phyloP scores from a whole-genome alignment of 2,888 invertebrate species.

The Lacanobia wlatinum region DNA sequence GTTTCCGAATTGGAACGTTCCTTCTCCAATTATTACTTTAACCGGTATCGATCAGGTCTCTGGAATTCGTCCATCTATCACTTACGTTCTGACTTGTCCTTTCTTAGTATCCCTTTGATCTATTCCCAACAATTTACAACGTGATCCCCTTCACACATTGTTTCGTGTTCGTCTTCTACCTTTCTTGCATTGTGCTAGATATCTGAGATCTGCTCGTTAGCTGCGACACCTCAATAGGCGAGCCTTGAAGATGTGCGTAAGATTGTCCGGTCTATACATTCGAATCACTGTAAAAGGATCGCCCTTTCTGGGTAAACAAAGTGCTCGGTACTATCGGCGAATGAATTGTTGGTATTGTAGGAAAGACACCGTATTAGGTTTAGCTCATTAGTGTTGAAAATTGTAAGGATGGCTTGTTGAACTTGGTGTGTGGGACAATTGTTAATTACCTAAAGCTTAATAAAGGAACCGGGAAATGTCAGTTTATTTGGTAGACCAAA shows the following conservation, averaged over 20 bases:
- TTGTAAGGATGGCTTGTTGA: background rate
- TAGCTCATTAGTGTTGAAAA: conserved; percentile 39
- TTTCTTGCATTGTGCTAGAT: conserved; percentile 67
- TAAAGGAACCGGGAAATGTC: conserved; percentile 8
- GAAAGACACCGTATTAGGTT: conserved; percentile 16
- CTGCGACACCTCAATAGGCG: conserved; percentile 81
- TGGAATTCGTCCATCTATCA: background rate
- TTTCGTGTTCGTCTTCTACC: conserved; percentile 12
- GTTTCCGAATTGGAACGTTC: too few relatives aligned
- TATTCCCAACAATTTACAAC: conserved; percentile 7
- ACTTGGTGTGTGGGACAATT: background rate
- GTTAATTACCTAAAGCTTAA: conserved; percentile 24
- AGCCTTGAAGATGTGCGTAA: conserved; percentile 53
- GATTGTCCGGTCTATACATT: conserved; percentile 54
- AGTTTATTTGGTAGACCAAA: too few relatives aligned
- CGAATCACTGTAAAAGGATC: conserved; percentile 38
- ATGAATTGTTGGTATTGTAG: conserved; percentile 29
- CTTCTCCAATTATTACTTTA: too few relatives aligned
- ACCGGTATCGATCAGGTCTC: too few relatives aligned
- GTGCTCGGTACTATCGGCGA: conserved; percentile 29
- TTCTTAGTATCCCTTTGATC: conserved; percentile 17
- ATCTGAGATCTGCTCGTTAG: conserved; percentile 83
- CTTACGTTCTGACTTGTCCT: background rate
- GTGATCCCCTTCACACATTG: conserved; percentile 13
- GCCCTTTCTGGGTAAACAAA: conserved; percentile 53